Base-by-base conservation (phyloP, 2,113 vertebrate genomes). In the Coptodon rendalli region DNA sequence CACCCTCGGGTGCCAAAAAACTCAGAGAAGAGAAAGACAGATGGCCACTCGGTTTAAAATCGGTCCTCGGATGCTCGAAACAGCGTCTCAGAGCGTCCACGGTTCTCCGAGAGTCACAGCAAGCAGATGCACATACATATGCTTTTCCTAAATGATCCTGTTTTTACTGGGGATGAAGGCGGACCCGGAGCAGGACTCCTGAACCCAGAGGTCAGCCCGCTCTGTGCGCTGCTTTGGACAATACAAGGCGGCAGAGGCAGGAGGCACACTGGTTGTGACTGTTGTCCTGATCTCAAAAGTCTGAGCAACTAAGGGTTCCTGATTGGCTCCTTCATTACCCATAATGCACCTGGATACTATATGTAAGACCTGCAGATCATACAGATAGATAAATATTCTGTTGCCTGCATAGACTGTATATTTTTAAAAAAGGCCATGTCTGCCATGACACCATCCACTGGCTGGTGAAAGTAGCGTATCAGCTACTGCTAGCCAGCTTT, bases 71-170 rank as follows among this genome's bases (percentile, higher is more conserved):
- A 66, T 76, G 84, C 82, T 86, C 57, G 81, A 89, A 89, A 91
- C 86, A 82, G 91, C 82, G 14, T 17, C 86, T 88, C 57, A 14
- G 88, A 91, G 88, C 83, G 84, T 89, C 85, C 81, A 12, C 81
- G 52, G 91, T 91, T 89, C 89, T 87, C 87, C 66, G 80, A 34
- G 89, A 94, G 94, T 93, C 93, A 89, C 71, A 24, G 91, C 83
- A 82, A 95, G 92, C 96, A 97, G 96, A 96, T 96, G 95, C 89
- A 91, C 73, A n/a, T 92, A 78, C 95, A 96, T 97, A 96, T 96
- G 95, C 56, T 96, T 96, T 94, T 87, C 86, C 38, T 80, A 95
- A 95, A 95, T 93, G 89, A 89, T 95, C 88, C 81, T 40, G 66
- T 84, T 91, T 92, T 87, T 43, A 56, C 83, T 43, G 90, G 59